These are phyloP conservation scores for Crocuta crocuta DNA, from an alignment of 2,113 vertebrate genomes.

Conservation along the genomic window DNA sequence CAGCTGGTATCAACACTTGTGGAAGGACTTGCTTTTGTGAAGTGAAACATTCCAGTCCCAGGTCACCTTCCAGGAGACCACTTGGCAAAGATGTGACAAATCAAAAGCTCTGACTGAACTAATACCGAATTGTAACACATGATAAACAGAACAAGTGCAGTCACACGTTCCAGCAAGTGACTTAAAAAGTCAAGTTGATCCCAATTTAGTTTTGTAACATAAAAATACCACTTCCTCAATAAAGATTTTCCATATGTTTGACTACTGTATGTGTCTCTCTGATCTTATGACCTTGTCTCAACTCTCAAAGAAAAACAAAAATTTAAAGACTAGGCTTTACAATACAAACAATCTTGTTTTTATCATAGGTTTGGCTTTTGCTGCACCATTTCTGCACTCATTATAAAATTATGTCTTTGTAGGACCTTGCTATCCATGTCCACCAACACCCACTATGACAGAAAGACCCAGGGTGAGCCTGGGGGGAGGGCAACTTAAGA, in stretches of 20 bases:
- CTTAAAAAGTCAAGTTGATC: neutral
- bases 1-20: neutral
- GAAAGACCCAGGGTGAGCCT: neutral
- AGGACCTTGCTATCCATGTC: neutral
- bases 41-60: neutral
- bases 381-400: neutral
- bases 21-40: neutral
- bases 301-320: conserved; percentile 47
- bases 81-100: neutral
- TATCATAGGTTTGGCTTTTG: neutral
- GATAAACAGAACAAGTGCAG: neutral
- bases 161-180: neutral
- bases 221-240: conserved; percentile 54
- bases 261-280: neutral
- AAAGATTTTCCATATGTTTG: conserved; percentile 22
- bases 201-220: conserved; percentile 28
- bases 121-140: neutral
- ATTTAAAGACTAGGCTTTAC: neutral
- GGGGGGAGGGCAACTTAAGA: too few species aligned
- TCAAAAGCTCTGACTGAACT: neutral
- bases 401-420: conserved; percentile 26
- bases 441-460: neutral
- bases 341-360: neutral
- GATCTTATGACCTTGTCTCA: neutral
- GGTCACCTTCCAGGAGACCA: neutral